phyloP scores from a whole-genome alignment of 35 echinoderm and acorn worm species.

The Heliocidaris tuberculata region DNA sequence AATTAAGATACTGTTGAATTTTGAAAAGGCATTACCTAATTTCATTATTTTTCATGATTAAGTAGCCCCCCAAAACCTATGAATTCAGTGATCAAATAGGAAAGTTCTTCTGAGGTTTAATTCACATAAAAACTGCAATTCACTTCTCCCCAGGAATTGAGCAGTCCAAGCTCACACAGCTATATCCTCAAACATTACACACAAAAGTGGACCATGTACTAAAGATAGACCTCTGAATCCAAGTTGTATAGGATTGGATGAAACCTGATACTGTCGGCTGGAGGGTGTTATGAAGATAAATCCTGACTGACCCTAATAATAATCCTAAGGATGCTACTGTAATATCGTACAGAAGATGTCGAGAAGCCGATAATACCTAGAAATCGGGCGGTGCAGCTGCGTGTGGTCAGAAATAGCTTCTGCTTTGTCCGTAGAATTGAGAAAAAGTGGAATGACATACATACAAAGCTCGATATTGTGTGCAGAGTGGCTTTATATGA shows the following conservation, averaged over 20 bases:
- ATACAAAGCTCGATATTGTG: too few relatives aligned
- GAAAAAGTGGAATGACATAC: background rate
- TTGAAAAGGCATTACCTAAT: too few relatives aligned
- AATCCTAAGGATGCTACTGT: background rate
- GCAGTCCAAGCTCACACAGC: background rate
- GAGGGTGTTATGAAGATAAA: background rate
- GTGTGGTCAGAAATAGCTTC: background rate
- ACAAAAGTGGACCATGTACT: background rate
- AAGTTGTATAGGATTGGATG: background rate
- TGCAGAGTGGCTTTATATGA: too few relatives aligned
- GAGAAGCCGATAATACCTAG: background rate
- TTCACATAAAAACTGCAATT: background rate
- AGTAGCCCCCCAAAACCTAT: too few relatives aligned
- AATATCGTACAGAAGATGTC: background rate
- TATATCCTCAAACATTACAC: background rate
- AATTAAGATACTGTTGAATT: too few relatives aligned
- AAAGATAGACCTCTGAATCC: background rate
- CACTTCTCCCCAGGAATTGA: background rate
- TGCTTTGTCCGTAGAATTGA: background rate
- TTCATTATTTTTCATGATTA: too few relatives aligned
- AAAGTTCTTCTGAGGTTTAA: too few relatives aligned
- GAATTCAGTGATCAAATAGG: too few relatives aligned
- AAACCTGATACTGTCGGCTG: background rate
- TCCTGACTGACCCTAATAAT: background rate
- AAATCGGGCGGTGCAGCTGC: background rate